A percentile compares a stretch with the other conserved stretches of the same genome.
Evolutionary conservation across 1,140 invertebrate genomes (phyloP).

Genomic region (Hyposmocoma kahamanoa): DNA sequence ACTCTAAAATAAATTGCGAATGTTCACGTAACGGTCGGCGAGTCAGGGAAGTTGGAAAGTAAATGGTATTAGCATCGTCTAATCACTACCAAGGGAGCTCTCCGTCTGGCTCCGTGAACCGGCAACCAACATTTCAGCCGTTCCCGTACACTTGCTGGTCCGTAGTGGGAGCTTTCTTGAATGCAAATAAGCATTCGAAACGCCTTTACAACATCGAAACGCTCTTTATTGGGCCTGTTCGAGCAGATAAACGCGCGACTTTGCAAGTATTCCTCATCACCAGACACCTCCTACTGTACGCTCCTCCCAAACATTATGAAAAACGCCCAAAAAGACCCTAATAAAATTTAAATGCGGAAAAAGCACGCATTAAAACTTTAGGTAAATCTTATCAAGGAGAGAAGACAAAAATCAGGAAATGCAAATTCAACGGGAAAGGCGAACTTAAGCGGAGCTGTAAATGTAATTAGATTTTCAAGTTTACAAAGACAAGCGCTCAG

Average conservation of each 20-base stretch:
- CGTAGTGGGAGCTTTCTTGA: slow-evolving; percentile 52
- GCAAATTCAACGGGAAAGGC: slow-evolving; percentile 57
- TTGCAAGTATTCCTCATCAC: slow-evolving; percentile 37
- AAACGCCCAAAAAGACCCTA: not conserved
- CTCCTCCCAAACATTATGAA: slow-evolving; percentile 9
- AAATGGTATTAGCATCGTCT: slow-evolving; percentile 70
- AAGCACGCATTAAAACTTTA: slow-evolving; percentile 12
- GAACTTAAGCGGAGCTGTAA: slow-evolving; percentile 63
- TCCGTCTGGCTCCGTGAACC: slow-evolving; percentile 48
- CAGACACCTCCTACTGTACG: slow-evolving; percentile 31
- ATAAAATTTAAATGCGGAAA: not conserved
- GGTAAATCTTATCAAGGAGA: slow-evolving; percentile 40
- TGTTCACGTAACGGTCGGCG: slow-evolving; percentile 58
- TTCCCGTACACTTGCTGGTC: slow-evolving; percentile 51
- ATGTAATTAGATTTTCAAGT: slow-evolving; percentile 71
- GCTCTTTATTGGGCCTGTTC: slow-evolving; percentile 61
- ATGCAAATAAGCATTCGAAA: slow-evolving; percentile 69
- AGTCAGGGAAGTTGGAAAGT: slow-evolving; percentile 66
- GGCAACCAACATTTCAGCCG: slow-evolving; percentile 34
- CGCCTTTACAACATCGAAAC: slow-evolving; percentile 60
- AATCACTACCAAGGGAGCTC: slow-evolving; percentile 64
- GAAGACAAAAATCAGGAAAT: slow-evolving; percentile 56
- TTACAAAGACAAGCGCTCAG: slow-evolving; percentile 66
- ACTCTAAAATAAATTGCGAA: slow-evolving; percentile 56
- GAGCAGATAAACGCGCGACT: slow-evolving; percentile 44